Conservation (phyloP, 2,113 vertebrate genomes). For the Corvus moneduloides region DNA sequence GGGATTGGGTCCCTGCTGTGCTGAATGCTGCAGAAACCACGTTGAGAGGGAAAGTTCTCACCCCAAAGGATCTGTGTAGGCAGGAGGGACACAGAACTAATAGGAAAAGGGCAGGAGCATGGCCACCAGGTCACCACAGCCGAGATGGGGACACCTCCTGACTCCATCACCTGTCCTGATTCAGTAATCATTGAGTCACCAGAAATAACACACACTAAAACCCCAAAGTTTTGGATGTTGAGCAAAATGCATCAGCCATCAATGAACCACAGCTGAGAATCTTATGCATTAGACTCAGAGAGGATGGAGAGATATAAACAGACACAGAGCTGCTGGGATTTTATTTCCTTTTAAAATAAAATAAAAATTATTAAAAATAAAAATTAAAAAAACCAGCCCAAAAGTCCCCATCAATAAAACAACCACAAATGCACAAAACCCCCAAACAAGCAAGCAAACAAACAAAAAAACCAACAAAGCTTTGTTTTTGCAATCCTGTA, state of each 20-base stretch:
- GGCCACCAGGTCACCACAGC: not conserved
- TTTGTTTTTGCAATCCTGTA: not conserved
- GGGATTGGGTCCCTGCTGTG: not conserved
- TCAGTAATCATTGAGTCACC: not conserved
- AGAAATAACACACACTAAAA: not conserved
- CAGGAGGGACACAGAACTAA: not conserved
- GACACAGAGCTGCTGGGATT: not conserved
- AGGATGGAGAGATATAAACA: not conserved
- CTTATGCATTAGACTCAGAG: not conserved
- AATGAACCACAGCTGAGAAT: not conserved
- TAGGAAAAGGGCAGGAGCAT: accelerated
- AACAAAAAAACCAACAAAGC: not conserved
- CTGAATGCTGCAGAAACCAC: not conserved
- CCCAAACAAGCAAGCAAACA: not conserved
- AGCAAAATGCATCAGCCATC: not conserved
- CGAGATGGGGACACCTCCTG: not conserved
- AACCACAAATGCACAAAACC: not conserved
- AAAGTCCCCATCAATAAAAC: too few species aligned
- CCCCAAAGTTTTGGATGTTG: not conserved
- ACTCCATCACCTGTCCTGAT: not conserved
- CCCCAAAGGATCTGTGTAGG: not conserved
- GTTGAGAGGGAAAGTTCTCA: not conserved
- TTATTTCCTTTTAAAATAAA: not conserved
- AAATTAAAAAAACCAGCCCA: too few species aligned
- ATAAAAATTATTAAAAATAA: not conserved